Evolutionary conservation across 2,113 vertebrate species (phyloP).

Genomic region (Mastomys natalensis): DNA sequence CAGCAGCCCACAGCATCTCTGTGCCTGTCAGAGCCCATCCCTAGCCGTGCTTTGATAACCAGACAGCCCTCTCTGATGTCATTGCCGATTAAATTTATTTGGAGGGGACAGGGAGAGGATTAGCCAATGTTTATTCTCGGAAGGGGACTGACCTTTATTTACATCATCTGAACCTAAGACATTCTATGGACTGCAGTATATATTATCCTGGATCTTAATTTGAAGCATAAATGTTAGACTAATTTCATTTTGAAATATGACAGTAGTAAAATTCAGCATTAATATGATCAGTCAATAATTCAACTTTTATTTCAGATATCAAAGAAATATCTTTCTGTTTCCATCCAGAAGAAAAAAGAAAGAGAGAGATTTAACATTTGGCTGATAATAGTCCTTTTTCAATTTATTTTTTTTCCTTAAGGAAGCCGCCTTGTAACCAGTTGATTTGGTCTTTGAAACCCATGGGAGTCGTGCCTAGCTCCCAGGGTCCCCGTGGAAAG

Average conservation of each 20-base stretch:
- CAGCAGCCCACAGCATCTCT: background rate
- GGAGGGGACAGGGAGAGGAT: slow-evolving; percentile 11
- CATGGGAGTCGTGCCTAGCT: background rate
- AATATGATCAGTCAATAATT: slow-evolving; percentile 72
- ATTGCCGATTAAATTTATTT: slow-evolving; percentile 65
- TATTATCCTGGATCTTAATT: slow-evolving; percentile 67
- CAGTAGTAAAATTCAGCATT: slow-evolving; percentile 73
- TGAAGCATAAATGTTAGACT: slow-evolving; percentile 64
- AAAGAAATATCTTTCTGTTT: slow-evolving; percentile 63
- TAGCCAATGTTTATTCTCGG: slow-evolving; percentile 54
- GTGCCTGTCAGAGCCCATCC: background rate
- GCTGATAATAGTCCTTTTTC: slow-evolving; percentile 51
- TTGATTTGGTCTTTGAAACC: slow-evolving; percentile 50
- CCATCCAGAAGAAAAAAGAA: background rate
- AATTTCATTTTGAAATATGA: slow-evolving; percentile 78
- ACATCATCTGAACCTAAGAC: slow-evolving; percentile 66
- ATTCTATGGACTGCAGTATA: slow-evolving; percentile 26
- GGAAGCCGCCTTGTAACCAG: slow-evolving; percentile 12
- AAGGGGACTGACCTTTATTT: slow-evolving; percentile 55
- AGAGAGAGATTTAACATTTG: slow-evolving; percentile 40
- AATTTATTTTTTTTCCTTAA: slow-evolving; percentile 55
- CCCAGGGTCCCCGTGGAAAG: slow-evolving; percentile 32
- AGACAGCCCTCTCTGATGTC: slow-evolving; percentile 8
- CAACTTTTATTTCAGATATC: slow-evolving; percentile 77
- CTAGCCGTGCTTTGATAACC: background rate